phyloP scores from a whole-genome alignment of 2,797 vertebrate genomes.

The Brotogeris chrysoptera region DNA sequence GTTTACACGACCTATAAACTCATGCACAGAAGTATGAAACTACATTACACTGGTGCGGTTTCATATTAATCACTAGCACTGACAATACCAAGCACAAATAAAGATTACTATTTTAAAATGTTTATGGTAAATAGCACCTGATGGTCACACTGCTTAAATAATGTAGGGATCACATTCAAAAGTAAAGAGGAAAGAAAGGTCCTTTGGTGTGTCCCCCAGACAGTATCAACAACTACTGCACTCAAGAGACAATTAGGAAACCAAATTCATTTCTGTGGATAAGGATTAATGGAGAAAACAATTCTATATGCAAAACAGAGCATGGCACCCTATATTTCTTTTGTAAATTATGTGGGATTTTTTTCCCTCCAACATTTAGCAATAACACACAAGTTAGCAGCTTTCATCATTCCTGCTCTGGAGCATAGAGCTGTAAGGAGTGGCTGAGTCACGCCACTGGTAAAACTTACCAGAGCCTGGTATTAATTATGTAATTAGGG shows the following conservation, averaged over 20 bases:
- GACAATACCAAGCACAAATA: background rate
- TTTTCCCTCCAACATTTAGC: background rate
- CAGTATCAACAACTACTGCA: fast-evolving
- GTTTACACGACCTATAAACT: background rate
- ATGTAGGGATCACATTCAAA: background rate
- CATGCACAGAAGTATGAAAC: background rate
- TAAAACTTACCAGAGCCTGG: background rate
- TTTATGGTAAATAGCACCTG: background rate
- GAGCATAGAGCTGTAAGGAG: fast-evolving
- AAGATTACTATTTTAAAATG: background rate
- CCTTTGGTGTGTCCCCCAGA: background rate
- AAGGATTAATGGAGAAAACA: background rate
- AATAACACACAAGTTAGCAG: background rate
- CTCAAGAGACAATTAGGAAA: background rate
- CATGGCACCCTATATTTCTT: background rate
- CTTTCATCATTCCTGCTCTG: background rate
- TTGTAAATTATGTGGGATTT: background rate
- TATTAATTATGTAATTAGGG: background rate
- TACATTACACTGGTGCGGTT: background rate
- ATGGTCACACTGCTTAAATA: background rate
- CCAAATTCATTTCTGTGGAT: background rate
- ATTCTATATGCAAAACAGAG: background rate
- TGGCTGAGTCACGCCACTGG: background rate
- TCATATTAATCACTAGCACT: background rate
- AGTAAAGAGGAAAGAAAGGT: background rate